Percentiles rank a stretch among this genome's conserved stretches.
phyloP scores from a whole-genome alignment of 2,888 invertebrate genomes.

The Embidobia sp. region DNA sequence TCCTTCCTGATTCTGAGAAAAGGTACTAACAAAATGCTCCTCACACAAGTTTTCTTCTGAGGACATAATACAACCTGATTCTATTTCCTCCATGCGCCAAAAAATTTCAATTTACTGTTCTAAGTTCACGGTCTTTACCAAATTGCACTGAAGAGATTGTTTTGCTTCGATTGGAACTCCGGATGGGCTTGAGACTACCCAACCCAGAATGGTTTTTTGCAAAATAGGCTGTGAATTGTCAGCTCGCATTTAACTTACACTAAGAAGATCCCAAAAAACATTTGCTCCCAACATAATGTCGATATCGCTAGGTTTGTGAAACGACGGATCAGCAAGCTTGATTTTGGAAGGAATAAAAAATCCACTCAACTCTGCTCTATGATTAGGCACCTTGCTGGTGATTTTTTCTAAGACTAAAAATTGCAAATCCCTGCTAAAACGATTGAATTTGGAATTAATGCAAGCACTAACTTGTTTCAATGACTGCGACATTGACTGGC shows the following conservation, averaged over 20 bases:
- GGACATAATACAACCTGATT: constrained; percentile 21
- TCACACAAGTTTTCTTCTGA: constrained; percentile 63
- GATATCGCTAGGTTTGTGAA: background rate
- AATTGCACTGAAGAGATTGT: no score
- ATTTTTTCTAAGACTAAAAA: background rate
- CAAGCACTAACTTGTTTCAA: background rate
- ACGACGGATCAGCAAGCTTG: constrained; percentile 5
- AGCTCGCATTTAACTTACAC: constrained; percentile 3
- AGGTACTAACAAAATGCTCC: constrained; percentile 47
- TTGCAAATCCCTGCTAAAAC: background rate
- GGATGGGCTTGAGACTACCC: constrained; percentile 48
- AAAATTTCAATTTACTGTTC: constrained; percentile 60
- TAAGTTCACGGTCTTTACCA: no score
- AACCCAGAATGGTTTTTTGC: constrained; percentile 20
- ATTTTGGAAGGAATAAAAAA: constrained; percentile 11
- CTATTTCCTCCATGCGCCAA: constrained; percentile 63
- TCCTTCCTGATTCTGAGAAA: constrained; percentile 43
- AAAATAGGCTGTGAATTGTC: constrained; percentile 26
- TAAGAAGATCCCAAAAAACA: constrained; percentile 13
- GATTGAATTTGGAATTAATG: background rate
- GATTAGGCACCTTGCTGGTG: background rate
- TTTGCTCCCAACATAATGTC: constrained; percentile 7
- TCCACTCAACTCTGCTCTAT: background rate
- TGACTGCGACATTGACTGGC: background rate
- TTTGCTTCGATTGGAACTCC: no score